A percentile compares a stretch with the other conserved stretches of the same genome.
phyloP scores from a whole-genome alignment of 2,888 invertebrate species.

The Thera obeliscata region DNA sequence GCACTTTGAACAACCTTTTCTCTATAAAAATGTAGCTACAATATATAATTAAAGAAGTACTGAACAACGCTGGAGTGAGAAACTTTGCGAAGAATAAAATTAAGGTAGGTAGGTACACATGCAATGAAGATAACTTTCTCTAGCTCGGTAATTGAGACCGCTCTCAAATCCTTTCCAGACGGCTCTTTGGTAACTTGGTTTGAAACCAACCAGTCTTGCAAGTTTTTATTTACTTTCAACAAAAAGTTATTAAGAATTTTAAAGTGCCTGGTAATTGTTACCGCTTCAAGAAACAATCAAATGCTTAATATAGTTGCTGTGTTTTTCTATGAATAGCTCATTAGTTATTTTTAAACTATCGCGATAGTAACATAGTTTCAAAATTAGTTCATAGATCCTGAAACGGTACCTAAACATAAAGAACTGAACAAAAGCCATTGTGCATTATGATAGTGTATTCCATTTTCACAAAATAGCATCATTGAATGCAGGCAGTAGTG shows the following conservation, averaged over 20 bases:
- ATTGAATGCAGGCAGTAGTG: conserved; percentile 5
- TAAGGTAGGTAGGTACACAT: conserved; percentile 52
- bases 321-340: no score
- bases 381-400: no score
- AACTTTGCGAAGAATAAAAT: conserved; percentile 49
- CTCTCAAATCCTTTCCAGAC: conserved; percentile 69
- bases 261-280: conserved; percentile 20
- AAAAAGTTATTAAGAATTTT: conserved; percentile 65
- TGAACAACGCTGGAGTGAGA: conserved; percentile 40
- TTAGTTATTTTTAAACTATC: no score
- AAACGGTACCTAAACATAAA: no score
- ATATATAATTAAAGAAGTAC: conserved; percentile 32
- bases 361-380: no score
- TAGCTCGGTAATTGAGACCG: conserved; percentile 66
- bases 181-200: conserved; percentile 65
- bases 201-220: conserved; percentile 59
- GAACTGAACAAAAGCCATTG: no score
- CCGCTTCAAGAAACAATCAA: neutral
- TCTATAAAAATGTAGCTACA: conserved; percentile 15
- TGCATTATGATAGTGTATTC: neutral
- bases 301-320: neutral
- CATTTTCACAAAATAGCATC: conserved; percentile 12
- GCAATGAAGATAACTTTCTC: conserved; percentile 62
- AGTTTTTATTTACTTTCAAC: conserved; percentile 58
- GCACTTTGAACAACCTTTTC: conserved; percentile 20